These are phyloP conservation scores for Triplophysa dalaica DNA, from an alignment of 2,113 vertebrate genomes.

Conservation along the genomic window DNA sequence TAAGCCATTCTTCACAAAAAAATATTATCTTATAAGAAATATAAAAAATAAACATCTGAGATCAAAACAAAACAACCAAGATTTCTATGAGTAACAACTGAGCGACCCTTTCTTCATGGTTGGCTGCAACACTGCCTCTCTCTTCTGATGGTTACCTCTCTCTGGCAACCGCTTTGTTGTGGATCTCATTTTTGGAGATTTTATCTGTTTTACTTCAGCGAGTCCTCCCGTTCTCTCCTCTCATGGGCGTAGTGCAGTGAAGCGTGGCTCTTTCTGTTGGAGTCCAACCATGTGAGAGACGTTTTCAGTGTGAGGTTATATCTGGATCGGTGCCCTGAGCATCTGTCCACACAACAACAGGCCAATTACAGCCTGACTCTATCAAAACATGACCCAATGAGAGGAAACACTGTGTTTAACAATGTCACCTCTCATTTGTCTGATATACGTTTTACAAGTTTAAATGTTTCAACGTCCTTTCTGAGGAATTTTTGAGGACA, in stretches of 20 bases:
- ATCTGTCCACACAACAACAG: conserved; percentile 31
- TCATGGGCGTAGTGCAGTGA: conserved; percentile 3
- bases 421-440: background rate
- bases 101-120: too few species aligned
- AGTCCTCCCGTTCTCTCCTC: conserved; percentile 4
- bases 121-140: background rate
- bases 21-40: too few species aligned
- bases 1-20: too few species aligned
- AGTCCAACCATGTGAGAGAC: conserved; percentile 17
- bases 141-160: background rate
- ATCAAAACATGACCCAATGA: conserved; percentile 36
- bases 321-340: conserved; percentile 31
- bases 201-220: background rate
- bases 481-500: background rate
- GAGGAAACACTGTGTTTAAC: conserved; percentile 13
- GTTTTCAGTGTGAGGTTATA: conserved; percentile 8
- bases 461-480: background rate
- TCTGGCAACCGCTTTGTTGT: background rate
- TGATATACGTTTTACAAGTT: background rate
- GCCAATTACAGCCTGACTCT: conserved; percentile 29
- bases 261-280: conserved; percentile 16
- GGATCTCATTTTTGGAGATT: background rate
- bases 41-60: too few species aligned
- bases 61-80: too few species aligned
- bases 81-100: too few species aligned